These are phyloP conservation scores for Didymodactylos carnosus DNA, from an alignment of 2,888 invertebrate species.

Conservation along the genomic window DNA sequence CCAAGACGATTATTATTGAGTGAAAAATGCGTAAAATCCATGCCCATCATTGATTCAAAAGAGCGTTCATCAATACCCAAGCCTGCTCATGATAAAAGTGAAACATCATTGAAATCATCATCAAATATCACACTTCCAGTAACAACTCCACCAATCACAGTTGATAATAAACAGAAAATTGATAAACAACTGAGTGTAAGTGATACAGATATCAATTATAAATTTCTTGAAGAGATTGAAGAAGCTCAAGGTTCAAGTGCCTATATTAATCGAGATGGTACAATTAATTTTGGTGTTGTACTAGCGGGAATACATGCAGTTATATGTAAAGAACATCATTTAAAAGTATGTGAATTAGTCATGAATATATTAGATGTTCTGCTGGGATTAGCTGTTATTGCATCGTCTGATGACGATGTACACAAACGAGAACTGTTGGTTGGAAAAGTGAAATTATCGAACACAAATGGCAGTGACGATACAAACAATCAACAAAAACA, in stretches of 20 bases:
- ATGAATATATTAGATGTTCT: slow-evolving; percentile 11
- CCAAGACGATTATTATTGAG: background rate
- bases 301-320: slow-evolving; percentile 10
- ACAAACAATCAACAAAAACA: background rate
- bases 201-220: slow-evolving; percentile 6
- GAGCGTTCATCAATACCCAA: too few species aligned
- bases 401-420: background rate
- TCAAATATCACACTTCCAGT: background rate
- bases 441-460: background rate
- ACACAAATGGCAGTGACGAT: background rate
- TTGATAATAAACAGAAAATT: background rate
- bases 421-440: background rate
- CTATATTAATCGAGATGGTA: slow-evolving; percentile 8
- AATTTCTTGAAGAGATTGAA: background rate
- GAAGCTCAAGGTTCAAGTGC: slow-evolving; percentile 3
- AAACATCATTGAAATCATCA: background rate
- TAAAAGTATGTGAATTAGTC: slow-evolving; percentile 9
- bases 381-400: slow-evolving; percentile 3
- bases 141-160: background rate
- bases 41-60: too few species aligned
- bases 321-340: slow-evolving; percentile 8
- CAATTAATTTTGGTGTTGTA: slow-evolving; percentile 6
- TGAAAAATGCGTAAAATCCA: too few species aligned
- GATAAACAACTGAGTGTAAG: background rate
- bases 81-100: too few species aligned